These are phyloP conservation scores for Struthidea cinerea DNA, from an alignment of 2,113 vertebrate genomes.

Conservation along the genomic window DNA sequence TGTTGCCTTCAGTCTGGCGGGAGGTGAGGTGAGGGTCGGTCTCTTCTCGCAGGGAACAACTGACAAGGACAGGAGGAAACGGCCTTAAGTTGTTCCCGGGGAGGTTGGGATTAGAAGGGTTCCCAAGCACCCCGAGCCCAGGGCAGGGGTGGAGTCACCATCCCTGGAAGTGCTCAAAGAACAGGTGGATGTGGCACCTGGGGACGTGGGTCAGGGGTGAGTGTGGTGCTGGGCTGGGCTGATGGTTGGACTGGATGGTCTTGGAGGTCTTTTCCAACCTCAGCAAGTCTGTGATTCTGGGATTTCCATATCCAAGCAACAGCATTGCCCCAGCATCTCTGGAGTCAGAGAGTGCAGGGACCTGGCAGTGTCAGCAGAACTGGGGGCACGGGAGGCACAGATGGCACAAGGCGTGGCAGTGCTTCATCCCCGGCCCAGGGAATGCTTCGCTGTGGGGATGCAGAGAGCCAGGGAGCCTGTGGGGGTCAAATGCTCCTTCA, in stretches of 20 bases:
- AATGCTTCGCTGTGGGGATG: rapidly evolving
- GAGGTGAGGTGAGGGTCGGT: rapidly evolving
- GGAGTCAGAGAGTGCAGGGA: neutral
- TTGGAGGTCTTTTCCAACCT: neutral
- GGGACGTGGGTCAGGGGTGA: neutral
- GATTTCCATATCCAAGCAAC: neutral
- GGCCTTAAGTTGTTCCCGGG: neutral
- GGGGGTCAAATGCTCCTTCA: neutral
- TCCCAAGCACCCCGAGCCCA: neutral
- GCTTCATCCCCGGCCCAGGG: neutral
- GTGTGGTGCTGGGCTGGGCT: neutral
- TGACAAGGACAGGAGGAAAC: neutral
- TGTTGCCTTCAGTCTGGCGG: neutral
- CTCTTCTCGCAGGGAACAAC: neutral
- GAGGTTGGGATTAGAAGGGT: neutral
- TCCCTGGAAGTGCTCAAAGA: neutral
- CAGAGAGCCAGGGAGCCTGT: neutral
- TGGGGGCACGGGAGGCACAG: neutral
- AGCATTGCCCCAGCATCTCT: neutral
- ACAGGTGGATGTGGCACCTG: neutral
- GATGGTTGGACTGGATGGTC: neutral
- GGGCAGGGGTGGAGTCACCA: neutral
- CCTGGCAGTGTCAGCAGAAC: neutral
- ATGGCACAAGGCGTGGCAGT: neutral
- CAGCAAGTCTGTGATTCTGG: neutral